Percentiles rank a stretch among this genome's conserved stretches.
phyloP scores from a whole-genome alignment of 1,140 invertebrate species.

The Leptinotarsa defecta region DNA sequence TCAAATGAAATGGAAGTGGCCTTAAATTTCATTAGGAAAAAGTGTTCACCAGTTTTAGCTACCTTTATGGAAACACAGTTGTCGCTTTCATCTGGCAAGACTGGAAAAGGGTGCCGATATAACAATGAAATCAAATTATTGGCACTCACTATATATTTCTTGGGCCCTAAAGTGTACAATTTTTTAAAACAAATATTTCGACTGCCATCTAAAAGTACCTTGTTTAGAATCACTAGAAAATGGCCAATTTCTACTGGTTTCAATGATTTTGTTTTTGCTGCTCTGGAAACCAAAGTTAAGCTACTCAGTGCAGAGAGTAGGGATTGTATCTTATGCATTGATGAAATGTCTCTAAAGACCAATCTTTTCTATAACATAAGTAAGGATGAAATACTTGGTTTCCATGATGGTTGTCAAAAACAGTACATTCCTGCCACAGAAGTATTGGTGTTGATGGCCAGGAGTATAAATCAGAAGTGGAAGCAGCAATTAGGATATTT shows the following conservation, averaged over 20 bases:
- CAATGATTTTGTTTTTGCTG: background rate
- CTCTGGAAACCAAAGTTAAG: constrained; percentile 10
- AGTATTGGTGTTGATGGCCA: background rate
- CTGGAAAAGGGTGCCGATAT: constrained; percentile 1
- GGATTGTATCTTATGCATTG: constrained; percentile 23
- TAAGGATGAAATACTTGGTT: constrained; percentile 13
- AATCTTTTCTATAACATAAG: constrained; percentile 11
- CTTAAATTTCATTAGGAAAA: background rate
- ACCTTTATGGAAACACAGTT: background rate
- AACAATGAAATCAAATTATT: constrained; percentile 15
- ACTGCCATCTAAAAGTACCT: constrained; percentile 10
- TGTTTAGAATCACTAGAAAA: background rate
- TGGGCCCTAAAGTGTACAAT: constrained; percentile 18
- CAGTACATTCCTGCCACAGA: background rate
- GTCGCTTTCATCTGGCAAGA: background rate
- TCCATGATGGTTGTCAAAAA: too few relatives aligned
- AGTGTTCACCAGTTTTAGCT: background rate
- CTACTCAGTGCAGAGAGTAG: background rate
- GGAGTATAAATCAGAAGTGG: constrained; percentile 5
- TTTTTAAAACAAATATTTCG: constrained; percentile 6
- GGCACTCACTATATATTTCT: constrained; percentile 22
- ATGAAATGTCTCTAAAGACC: constrained; percentile 24
- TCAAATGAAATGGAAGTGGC: background rate
- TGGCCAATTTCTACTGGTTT: constrained; percentile 1
- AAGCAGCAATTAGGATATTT: background rate